phyloP scores from a whole-genome alignment of 2,797 vertebrate genomes.

The Hydrolagus colliei region DNA sequence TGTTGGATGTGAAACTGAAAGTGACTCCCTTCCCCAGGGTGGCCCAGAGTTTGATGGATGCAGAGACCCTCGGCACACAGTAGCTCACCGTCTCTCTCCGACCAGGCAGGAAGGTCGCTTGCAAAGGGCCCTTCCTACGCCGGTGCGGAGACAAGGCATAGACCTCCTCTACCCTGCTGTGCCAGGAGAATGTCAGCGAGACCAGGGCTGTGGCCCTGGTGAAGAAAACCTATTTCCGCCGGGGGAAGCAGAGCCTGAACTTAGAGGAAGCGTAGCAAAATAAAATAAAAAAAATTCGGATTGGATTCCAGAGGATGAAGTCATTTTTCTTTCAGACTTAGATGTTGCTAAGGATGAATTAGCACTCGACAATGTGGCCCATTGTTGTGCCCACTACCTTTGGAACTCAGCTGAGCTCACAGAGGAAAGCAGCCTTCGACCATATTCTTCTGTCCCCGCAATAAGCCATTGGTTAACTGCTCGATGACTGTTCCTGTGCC shows the following conservation, averaged over 20 bases:
- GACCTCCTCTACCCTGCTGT: neutral
- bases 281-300: neutral
- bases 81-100: slow-evolving; percentile 1
- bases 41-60: neutral
- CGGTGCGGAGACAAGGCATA: slow-evolving; percentile 15
- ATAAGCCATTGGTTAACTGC: neutral
- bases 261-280: slow-evolving; percentile 23
- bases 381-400: neutral
- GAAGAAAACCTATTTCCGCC: slow-evolving; percentile 20
- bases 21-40: slow-evolving; percentile 19
- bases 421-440: neutral
- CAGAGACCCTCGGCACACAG: neutral
- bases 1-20: slow-evolving; percentile 22
- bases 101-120: slow-evolving; percentile 20
- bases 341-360: neutral
- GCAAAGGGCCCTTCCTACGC: neutral
- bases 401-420: neutral
- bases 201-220: neutral
- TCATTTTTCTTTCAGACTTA: neutral
- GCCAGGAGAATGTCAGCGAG: slow-evolving; percentile 13
- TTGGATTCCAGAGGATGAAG: slow-evolving; percentile 15
- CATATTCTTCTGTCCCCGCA: neutral
- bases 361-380: neutral
- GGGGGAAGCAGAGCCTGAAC: slow-evolving; percentile 5
- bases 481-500: no score